phyloP scores from a whole-genome alignment of 2,113 vertebrate genomes.

The Panurus biarmicus region DNA sequence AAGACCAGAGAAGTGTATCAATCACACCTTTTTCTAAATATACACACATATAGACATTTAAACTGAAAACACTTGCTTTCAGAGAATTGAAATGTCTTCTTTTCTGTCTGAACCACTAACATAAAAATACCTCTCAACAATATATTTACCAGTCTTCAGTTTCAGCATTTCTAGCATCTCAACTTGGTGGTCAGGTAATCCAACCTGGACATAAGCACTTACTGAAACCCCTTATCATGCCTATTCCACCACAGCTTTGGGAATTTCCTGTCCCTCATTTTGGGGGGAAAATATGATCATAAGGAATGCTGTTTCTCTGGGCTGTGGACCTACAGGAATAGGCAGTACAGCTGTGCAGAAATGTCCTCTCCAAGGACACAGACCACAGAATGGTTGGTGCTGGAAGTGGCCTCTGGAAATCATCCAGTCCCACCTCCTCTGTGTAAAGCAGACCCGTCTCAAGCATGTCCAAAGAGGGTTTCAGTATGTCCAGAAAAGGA shows the following conservation, averaged over 20 bases:
- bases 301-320: rapidly evolving
- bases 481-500: background rate
- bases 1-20: background rate
- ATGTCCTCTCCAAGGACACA: background rate
- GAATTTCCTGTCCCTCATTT: background rate
- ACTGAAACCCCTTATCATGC: background rate
- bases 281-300: background rate
- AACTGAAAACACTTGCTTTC: background rate
- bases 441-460: too few relatives aligned
- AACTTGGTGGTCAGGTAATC: background rate
- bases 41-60: background rate
- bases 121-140: background rate
- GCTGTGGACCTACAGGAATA: background rate
- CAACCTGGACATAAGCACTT: background rate
- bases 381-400: background rate
- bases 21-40: background rate
- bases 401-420: background rate
- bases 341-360: rapidly evolving
- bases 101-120: background rate
- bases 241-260: background rate
- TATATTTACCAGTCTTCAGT: background rate
- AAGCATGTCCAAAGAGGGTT: rapidly evolving
- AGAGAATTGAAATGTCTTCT: background rate
- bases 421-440: background rate
- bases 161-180: background rate